Evolutionary conservation across 1,140 invertebrate genomes (phyloP), one percentile per base, ranked within the genome.

Genomic region (Drosophila arawakana): DNA sequence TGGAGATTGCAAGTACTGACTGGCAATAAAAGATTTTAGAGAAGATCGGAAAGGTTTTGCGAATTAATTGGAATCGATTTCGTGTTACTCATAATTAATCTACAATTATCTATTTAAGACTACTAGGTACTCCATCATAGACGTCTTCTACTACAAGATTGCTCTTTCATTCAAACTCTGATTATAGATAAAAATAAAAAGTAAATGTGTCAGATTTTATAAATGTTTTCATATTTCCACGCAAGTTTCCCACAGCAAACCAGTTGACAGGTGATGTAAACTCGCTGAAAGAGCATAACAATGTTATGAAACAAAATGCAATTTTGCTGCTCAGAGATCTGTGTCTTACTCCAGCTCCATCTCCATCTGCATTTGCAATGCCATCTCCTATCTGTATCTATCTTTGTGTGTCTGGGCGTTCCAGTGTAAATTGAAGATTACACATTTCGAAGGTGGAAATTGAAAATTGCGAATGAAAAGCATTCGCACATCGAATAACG

Each of bases 361-460:
- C 39, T n/a, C 39, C 11, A 11, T 11, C 25, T 25, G 0, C 4
- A 25, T 25, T 25, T 25, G 0, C 57, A 43, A 34, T 37, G 35
- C 18, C 2, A 11, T 9, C 39, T n/a, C 39, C 11, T 30, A 30
- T 30, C 25, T 30, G 25, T 30, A 30, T 49, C 44, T 55, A 30
- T 50, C 25, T 46, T 9, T 66, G 46, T 47, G 15, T 54, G 7
- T 63, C 46, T 57, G 21, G 41, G 69, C 35, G 43, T 58, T 49
- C 43, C 72, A 57, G 62, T 74, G 76, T 78, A 89, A 88, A 89
- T 88, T 78, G 80, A 74, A 89, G 84, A 84, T 89, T 89, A 80
- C 84, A 80, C 74, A 73, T 80, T 80, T 72, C 62, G 62, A 75
- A 83, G 83, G 84, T 89, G 84, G 79, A 84, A 88, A 88, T 88